These are phyloP conservation scores for Acanthurus lineatus DNA, from an alignment of 2,797 vertebrate genomes.

Conservation along the genomic window DNA sequence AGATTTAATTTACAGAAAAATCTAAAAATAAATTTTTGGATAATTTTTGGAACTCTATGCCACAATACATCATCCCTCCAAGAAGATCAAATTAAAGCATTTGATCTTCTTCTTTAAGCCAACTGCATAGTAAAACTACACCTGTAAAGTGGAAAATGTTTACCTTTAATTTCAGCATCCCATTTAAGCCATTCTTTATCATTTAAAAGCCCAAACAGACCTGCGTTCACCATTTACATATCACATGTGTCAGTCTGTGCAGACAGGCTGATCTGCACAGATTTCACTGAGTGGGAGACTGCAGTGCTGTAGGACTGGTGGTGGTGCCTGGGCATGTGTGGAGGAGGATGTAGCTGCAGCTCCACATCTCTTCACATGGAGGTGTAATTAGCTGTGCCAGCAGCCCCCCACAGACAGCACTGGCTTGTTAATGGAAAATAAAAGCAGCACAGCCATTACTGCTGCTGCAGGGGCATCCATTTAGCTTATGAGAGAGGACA, in stretches of 20 bases:
- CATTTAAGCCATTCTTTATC: neutral
- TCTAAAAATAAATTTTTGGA: neutral
- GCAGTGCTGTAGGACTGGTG: slow-evolving; percentile 14
- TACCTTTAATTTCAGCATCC: neutral
- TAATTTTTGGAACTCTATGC: neutral
- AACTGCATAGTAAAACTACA: neutral
- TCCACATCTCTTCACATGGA: slow-evolving; percentile 56
- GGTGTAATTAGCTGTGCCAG: slow-evolving; percentile 68
- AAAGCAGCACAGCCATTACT: slow-evolving; percentile 51
- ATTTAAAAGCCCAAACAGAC: neutral
- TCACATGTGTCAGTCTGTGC: neutral
- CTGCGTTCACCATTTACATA: neutral
- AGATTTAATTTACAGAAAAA: neutral
- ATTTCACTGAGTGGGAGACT: slow-evolving; percentile 37
- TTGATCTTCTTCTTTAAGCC: slow-evolving; percentile 53
- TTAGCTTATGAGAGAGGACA: slow-evolving; percentile 51
- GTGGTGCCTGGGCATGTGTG: slow-evolving; percentile 41
- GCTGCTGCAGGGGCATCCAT: slow-evolving; percentile 42
- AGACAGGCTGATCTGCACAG: slow-evolving; percentile 4
- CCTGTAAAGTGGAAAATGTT: slow-evolving; percentile 7
- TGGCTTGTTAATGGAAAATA: slow-evolving; percentile 65
- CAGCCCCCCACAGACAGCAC: slow-evolving; percentile 29
- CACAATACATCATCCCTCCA: slow-evolving; percentile 52
- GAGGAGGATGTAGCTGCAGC: slow-evolving; percentile 61
- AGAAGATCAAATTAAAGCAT: slow-evolving; percentile 47